Conservation (phyloP, 2,797 vertebrate species). For the Tympanoctomys barrerae region DNA sequence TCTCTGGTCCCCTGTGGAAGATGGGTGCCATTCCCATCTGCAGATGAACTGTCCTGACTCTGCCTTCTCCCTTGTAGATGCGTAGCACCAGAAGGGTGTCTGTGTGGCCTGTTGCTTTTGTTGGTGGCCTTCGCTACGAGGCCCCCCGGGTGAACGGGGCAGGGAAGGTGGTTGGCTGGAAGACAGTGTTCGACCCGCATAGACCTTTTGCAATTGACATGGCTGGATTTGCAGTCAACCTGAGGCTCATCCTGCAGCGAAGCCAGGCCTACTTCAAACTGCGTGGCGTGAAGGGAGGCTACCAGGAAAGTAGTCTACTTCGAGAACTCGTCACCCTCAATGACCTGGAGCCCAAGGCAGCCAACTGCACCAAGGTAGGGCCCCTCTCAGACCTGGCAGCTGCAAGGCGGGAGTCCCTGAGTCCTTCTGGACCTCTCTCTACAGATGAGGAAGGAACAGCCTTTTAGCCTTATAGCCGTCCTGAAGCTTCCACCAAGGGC, state of each 20-base stretch:
- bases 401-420: neutral
- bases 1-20: neutral
- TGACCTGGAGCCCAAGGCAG: conserved; percentile 99
- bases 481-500: neutral
- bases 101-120: conserved; percentile 98
- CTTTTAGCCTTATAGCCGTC: neutral
- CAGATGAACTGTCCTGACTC: neutral
- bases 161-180: conserved; percentile 99
- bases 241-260: conserved; percentile 96
- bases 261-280: conserved; percentile 99
- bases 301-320: conserved; percentile 99
- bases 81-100: conserved; percentile 97
- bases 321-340: conserved; percentile 97
- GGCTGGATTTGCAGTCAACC: conserved; percentile 98
- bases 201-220: conserved; percentile 99
- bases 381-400: neutral
- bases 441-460: neutral
- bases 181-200: conserved; percentile 98
- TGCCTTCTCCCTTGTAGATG: conserved; percentile 90
- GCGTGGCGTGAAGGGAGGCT: conserved; percentile 97
- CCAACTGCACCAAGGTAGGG: conserved; percentile 99
- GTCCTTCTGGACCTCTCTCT: neutral
- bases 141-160: conserved; percentile 97
- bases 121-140: conserved; percentile 97
- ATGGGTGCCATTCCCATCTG: rapidly evolving